Conservation (phyloP, 2,888 invertebrate species). For the Ichneumoninae sp. region DNA sequence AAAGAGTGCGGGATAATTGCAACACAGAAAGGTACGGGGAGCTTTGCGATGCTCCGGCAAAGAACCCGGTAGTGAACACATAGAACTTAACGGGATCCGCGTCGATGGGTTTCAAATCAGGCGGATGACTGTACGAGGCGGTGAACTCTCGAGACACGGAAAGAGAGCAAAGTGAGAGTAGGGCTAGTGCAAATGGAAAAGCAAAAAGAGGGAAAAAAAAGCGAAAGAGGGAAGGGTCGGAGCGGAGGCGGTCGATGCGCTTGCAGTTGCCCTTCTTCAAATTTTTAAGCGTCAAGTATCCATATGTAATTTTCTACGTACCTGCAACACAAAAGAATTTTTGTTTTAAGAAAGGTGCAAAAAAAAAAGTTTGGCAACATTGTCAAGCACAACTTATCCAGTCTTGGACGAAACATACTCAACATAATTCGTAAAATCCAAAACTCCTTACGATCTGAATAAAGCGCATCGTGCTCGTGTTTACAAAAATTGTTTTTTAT, state of each 20-base stretch:
- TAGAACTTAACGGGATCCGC: constrained; percentile 78
- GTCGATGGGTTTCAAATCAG: constrained; percentile 84
- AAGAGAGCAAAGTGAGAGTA: constrained; percentile 29
- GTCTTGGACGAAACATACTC: too few species aligned
- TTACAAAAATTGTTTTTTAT: too few species aligned
- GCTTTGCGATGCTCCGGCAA: constrained; percentile 56
- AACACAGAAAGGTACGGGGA: constrained; percentile 32
- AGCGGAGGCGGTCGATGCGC: background rate
- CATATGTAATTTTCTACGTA: background rate
- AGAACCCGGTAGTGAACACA: constrained; percentile 82
- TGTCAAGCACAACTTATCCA: too few species aligned
- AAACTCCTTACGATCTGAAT: too few species aligned
- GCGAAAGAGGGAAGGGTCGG: constrained; percentile 52
- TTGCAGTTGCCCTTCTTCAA: background rate
- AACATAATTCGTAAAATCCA: too few species aligned
- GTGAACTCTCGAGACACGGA: constrained; percentile 50
- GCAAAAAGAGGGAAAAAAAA: constrained; percentile 34
- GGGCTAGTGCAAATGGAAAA: constrained; percentile 66
- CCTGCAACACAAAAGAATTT: background rate
- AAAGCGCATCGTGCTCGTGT: too few species aligned
- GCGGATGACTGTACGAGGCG: constrained; percentile 73
- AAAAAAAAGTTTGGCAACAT: background rate
- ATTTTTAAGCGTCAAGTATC: background rate
- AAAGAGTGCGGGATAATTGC: constrained; percentile 11
- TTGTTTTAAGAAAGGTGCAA: background rate